Evolutionary conservation across 1,140 invertebrate species (phyloP).

Genomic region (Drosophila persimilis): DNA sequence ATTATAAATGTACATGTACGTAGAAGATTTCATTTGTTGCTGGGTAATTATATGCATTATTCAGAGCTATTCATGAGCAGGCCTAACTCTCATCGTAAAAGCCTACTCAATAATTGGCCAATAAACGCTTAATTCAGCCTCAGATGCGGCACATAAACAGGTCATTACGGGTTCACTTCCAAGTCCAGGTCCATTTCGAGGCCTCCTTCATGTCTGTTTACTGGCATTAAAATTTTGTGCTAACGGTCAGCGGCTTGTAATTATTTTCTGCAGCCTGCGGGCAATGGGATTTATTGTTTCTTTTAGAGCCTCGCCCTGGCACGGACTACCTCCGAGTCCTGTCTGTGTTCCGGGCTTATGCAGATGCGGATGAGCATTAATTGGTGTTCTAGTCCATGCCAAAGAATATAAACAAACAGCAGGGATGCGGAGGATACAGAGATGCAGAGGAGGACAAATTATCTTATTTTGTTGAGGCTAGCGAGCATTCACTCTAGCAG

Average conservation of each 20-base stretch:
- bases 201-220: conserved; percentile 32
- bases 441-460: conserved; percentile 5
- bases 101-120: neutral
- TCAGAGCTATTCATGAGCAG: too few relatives aligned
- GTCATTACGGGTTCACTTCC: too few relatives aligned
- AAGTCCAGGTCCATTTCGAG: too few relatives aligned
- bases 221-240: conserved; percentile 62
- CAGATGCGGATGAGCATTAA: neutral
- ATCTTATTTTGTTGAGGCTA: neutral
- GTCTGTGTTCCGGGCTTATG: neutral
- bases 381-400: neutral
- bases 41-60: too few relatives aligned
- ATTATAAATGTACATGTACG: too few relatives aligned
- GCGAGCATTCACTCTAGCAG: conserved; percentile 23
- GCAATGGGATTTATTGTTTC: conserved; percentile 43
- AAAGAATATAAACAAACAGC: neutral
- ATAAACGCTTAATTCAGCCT: conserved; percentile 15
- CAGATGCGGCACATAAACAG: too few relatives aligned
- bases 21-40: too few relatives aligned
- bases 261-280: conserved; percentile 58
- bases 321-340: neutral
- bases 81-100: too few relatives aligned
- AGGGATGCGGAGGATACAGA: neutral
- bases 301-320: conserved; percentile 11
- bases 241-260: conserved; percentile 49